Evolutionary conservation across 2,113 vertebrate species (phyloP).

Genomic region (Rattus rattus): DNA sequence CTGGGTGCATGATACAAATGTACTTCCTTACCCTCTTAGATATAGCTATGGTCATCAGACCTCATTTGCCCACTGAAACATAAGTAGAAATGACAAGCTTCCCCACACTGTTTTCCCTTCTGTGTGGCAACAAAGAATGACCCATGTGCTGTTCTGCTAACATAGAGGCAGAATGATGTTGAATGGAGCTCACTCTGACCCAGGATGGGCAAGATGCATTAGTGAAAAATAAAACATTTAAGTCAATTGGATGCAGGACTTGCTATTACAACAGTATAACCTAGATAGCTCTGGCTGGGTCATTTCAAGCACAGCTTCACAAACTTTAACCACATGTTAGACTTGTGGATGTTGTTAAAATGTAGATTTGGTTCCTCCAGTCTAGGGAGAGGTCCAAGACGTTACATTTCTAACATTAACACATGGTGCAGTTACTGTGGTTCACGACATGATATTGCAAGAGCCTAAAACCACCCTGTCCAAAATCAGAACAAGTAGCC

Average conservation of each 20-base stretch:
- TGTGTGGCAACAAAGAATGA: neutral
- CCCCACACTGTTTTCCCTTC: neutral
- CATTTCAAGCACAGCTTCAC: neutral
- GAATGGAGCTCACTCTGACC: neutral
- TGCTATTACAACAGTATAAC: neutral
- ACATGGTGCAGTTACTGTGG: neutral
- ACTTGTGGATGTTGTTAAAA: neutral
- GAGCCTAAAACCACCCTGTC: neutral
- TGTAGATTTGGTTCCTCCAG: neutral
- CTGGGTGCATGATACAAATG: neutral
- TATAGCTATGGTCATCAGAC: neutral
- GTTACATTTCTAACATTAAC: neutral
- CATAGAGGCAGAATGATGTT: neutral
- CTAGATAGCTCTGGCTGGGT: neutral
- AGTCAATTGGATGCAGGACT: neutral
- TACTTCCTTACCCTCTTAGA: neutral
- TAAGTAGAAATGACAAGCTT: neutral
- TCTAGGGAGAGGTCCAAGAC: neutral
- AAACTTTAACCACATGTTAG: neutral
- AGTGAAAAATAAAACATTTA: slow-evolving; percentile 27
- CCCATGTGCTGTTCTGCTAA: neutral
- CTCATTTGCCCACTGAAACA: neutral
- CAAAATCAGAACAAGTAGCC: neutral
- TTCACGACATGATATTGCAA: neutral
- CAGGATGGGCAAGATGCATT: neutral